These are phyloP conservation scores for Onychostruthus taczanowskii DNA, from an alignment of 2,113 vertebrate species.

Conservation along the genomic window DNA sequence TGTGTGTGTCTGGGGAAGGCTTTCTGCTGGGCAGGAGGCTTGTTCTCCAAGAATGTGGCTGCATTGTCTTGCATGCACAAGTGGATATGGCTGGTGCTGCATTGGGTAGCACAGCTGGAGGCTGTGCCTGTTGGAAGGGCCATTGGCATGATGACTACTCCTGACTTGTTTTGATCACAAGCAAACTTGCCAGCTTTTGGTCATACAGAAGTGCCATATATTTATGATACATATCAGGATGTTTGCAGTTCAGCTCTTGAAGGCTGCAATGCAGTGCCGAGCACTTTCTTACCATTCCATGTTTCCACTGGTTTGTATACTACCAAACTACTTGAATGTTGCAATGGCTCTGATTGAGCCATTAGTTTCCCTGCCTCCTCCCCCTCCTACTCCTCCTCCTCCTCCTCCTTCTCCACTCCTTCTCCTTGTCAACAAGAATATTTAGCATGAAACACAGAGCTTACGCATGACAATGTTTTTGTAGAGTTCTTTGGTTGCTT, in stretches of 20 bases:
- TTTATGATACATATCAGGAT: conserved; percentile 70
- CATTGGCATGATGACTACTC: conserved; percentile 19
- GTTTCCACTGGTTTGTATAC: conserved; percentile 48
- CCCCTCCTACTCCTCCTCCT: neutral
- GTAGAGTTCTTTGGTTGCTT: conserved; percentile 43
- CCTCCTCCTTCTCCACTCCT: neutral
- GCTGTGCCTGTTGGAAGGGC: conserved; percentile 21
- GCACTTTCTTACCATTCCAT: conserved; percentile 66
- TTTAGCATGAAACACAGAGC: conserved; percentile 51
- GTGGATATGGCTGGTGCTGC: conserved; percentile 25
- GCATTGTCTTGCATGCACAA: conserved; percentile 51
- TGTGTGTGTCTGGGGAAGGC: conserved; percentile 6
- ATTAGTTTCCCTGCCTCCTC: conserved; percentile 8
- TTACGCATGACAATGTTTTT: conserved; percentile 46
- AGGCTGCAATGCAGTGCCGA: conserved; percentile 41
- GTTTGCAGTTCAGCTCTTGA: conserved; percentile 47
- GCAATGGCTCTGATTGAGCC: conserved; percentile 55
- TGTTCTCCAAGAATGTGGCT: conserved; percentile 7
- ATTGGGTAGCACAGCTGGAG: neutral
- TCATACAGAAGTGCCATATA: conserved; percentile 67
- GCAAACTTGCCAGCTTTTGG: conserved; percentile 48
- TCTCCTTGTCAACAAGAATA: conserved; percentile 25
- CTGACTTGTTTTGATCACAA: conserved; percentile 6
- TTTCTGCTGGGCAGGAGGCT: conserved; percentile 41
- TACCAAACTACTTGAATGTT: conserved; percentile 63